phyloP scores from a whole-genome alignment of 2,797 vertebrate genomes.

The Geotrypetes seraphini region DNA sequence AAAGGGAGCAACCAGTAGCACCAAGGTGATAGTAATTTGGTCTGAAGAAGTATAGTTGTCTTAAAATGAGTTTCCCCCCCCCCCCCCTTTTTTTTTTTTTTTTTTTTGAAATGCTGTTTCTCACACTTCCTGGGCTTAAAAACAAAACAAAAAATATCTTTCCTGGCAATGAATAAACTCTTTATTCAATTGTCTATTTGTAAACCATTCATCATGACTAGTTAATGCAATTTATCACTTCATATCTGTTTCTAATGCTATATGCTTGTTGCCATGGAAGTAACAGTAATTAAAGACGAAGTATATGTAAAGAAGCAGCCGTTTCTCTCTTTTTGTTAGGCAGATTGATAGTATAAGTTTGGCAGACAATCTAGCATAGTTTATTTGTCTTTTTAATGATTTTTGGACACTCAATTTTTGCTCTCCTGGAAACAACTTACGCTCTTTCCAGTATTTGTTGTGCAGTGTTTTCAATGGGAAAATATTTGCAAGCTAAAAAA shows the following conservation, averaged over 20 bases:
- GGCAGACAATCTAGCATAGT: too few relatives aligned
- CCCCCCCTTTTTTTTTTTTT: background rate
- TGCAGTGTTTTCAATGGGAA: too few relatives aligned
- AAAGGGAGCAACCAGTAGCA: background rate
- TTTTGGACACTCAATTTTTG: too few relatives aligned
- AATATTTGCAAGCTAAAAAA: too few relatives aligned
- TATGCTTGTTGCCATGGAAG: slow-evolving; percentile 8
- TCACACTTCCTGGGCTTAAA: background rate
- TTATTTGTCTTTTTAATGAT: too few relatives aligned
- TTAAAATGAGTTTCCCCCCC: slow-evolving; percentile 5
- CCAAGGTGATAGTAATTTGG: slow-evolving; percentile 11
- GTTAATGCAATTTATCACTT: slow-evolving; percentile 5
- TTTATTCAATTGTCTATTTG: background rate
- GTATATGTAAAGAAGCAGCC: too few relatives aligned
- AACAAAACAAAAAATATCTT: background rate
- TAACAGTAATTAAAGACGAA: background rate
- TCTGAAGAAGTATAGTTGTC: slow-evolving; percentile 12
- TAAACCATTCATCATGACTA: slow-evolving; percentile 1
- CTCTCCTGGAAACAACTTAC: too few relatives aligned
- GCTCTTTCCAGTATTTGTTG: too few relatives aligned
- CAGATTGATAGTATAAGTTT: too few relatives aligned
- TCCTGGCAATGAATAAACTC: background rate
- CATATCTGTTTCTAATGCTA: slow-evolving; percentile 3
- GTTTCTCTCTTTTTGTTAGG: too few relatives aligned
- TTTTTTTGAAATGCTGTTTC: background rate